These are phyloP conservation scores for Clangula hyemalis DNA, from an alignment of 2,797 vertebrate genomes.

Conservation along the genomic window DNA sequence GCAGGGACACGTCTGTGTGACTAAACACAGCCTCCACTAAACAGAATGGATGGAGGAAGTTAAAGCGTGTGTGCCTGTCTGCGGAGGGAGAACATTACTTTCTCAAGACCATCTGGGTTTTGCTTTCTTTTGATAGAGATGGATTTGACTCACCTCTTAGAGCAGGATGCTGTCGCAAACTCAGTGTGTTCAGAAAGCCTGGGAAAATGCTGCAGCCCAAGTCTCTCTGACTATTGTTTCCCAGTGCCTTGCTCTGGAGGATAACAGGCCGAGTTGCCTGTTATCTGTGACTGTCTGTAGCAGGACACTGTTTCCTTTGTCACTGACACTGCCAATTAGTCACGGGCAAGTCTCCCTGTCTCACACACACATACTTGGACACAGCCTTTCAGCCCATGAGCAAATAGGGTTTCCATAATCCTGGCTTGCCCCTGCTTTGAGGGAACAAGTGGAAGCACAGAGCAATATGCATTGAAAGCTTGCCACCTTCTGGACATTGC, in stretches of 20 bases:
- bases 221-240: neutral
- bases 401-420: neutral
- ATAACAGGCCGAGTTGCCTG: neutral
- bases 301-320: neutral
- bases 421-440: neutral
- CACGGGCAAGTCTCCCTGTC: neutral
- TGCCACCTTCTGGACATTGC: conserved; percentile 47
- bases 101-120: neutral
- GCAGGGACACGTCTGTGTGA: neutral
- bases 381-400: neutral
- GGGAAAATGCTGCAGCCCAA: neutral
- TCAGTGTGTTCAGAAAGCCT: neutral
- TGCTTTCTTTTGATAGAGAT: neutral
- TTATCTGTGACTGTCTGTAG: neutral
- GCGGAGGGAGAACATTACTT: neutral
- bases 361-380: neutral
- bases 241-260: neutral
- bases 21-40: neutral
- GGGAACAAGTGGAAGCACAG: neutral
- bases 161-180: neutral
- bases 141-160: neutral
- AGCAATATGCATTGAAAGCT: neutral
- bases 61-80: neutral
- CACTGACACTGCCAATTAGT: neutral
- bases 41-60: rapidly evolving